Conservation (phyloP, 2,113 vertebrate genomes). For the Anser cygnoides region DNA sequence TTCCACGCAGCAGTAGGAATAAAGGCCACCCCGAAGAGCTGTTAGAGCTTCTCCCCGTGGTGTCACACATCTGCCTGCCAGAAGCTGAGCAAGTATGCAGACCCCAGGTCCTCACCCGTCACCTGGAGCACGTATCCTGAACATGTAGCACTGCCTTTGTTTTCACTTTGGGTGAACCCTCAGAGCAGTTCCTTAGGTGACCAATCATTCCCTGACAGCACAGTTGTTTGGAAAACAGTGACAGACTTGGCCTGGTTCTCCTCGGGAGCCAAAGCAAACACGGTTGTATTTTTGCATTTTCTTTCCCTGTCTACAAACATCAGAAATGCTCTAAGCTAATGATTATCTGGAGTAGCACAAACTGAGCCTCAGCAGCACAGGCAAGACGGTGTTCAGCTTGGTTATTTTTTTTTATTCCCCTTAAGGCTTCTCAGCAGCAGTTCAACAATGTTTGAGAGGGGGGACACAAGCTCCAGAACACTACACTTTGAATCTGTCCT, state of each 20-base stretch:
- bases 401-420: background rate
- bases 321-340: background rate
- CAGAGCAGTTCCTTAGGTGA: background rate
- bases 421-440: constrained; percentile 8
- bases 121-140: background rate
- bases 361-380: background rate
- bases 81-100: background rate
- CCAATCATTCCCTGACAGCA: fast-evolving
- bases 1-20: fast-evolving
- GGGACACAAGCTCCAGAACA: constrained; percentile 52
- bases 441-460: background rate
- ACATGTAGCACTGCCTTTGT: background rate
- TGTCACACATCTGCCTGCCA: background rate
- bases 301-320: background rate
- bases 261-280: background rate
- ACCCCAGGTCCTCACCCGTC: background rate
- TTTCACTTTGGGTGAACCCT: background rate
- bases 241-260: background rate
- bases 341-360: background rate
- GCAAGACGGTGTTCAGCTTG: background rate
- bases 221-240: background rate
- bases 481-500: constrained; percentile 37
- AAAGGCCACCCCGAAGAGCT: background rate
- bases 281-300: background rate
- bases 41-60: background rate